These are phyloP conservation scores for Resseliella maxima DNA, from an alignment of 2,888 invertebrate genomes.

Conservation along the genomic window DNA sequence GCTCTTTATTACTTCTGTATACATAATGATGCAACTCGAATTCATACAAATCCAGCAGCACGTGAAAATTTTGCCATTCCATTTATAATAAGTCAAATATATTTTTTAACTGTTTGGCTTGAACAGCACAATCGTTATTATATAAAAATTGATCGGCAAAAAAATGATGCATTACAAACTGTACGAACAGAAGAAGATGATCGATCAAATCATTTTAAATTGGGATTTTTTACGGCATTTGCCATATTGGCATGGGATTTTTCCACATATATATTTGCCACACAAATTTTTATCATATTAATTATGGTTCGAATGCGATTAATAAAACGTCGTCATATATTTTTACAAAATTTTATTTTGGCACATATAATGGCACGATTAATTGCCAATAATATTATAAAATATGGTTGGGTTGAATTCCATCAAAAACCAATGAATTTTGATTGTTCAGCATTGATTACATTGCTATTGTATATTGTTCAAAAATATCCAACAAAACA, in stretches of 20 bases:
- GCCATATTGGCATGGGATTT: slow-evolving; percentile 78
- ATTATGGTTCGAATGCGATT: background rate
- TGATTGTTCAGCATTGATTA: slow-evolving; percentile 24
- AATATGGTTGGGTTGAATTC: slow-evolving; percentile 14
- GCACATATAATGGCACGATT: slow-evolving; percentile 13
- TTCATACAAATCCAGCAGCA: slow-evolving; percentile 88
- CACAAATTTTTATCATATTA: slow-evolving; percentile 78
- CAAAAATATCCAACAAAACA: slow-evolving; percentile 45
- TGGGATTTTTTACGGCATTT: slow-evolving; percentile 64
- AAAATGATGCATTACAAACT: background rate
- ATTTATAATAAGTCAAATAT: slow-evolving; percentile 79
- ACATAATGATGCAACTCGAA: slow-evolving; percentile 84
- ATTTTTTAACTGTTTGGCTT: slow-evolving; percentile 73
- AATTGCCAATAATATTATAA: slow-evolving; percentile 14
- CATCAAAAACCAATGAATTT: background rate
- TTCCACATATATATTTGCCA: slow-evolving; percentile 83
- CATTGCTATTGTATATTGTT: slow-evolving; percentile 22
- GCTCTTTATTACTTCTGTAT: slow-evolving; percentile 82
- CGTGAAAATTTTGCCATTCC: slow-evolving; percentile 90
- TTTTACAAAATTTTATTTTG: slow-evolving; percentile 24
- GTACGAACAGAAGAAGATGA: background rate
- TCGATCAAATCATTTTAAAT: slow-evolving; percentile 59
- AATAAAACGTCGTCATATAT: background rate
- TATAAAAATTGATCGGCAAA: background rate
- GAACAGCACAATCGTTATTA: slow-evolving; percentile 60